Evolutionary conservation across 2,113 vertebrate genomes (phyloP).

Genomic region (Sitta europaea): DNA sequence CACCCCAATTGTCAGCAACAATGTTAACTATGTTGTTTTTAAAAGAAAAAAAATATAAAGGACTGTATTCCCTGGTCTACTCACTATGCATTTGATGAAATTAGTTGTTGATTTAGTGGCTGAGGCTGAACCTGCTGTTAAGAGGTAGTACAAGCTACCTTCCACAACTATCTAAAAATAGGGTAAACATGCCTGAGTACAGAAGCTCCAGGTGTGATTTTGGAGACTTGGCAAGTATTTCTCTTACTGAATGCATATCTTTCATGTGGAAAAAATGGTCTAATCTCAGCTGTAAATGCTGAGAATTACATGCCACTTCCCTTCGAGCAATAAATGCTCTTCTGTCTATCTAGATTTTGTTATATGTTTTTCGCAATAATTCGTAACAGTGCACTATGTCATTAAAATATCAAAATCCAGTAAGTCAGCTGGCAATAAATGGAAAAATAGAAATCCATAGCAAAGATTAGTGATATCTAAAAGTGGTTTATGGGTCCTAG

Average conservation of each 20-base stretch:
- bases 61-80: not conserved
- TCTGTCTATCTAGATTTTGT: constrained; percentile 23
- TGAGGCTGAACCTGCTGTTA: not conserved
- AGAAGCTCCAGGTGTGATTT: not conserved
- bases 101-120: not conserved
- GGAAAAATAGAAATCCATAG: constrained; percentile 48
- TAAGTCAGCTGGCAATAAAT: constrained; percentile 35
- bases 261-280: not conserved
- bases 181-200: not conserved
- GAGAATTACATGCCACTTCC: not conserved
- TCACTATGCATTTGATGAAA: not conserved
- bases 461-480: constrained; percentile 73
- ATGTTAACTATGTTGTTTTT: not conserved
- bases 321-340: not conserved
- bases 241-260: not conserved
- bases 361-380: constrained; percentile 15
- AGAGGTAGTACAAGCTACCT: not conserved
- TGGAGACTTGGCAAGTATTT: not conserved
- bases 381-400: not conserved
- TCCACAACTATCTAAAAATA: not conserved
- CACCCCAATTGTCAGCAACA: not conserved
- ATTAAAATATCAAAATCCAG: constrained; percentile 51
- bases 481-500: constrained; percentile 73
- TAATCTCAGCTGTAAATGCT: constrained; percentile 9
- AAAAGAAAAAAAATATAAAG: not conserved